Evolutionary conservation across 2,888 invertebrate species (phyloP).

Genomic region (Cistogaster globosa): DNA sequence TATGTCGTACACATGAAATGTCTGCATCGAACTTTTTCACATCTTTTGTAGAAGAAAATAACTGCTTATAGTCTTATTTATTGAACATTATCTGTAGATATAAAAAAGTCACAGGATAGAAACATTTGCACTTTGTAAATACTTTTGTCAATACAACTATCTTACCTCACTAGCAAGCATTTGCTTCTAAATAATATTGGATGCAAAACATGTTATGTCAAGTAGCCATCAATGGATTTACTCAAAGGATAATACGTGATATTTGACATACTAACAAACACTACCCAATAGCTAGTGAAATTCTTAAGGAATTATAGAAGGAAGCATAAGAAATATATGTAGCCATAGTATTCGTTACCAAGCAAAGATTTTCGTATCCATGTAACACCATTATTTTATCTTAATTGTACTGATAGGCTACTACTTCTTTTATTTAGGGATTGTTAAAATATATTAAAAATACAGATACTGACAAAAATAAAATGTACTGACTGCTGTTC

Average conservation of each 20-base stretch:
- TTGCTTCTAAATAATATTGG: constrained; percentile 12
- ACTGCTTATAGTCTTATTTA: neutral
- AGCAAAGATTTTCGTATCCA: no score
- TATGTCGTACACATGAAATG: no score
- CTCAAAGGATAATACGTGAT: constrained; percentile 65
- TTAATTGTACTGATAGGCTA: no score
- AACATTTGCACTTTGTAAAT: constrained; percentile 49
- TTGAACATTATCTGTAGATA: neutral
- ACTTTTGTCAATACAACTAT: neutral
- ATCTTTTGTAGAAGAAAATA: neutral
- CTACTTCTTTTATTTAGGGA: no score
- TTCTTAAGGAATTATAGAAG: no score
- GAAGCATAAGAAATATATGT: no score
- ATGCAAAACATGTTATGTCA: constrained; percentile 49
- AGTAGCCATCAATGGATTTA: constrained; percentile 52
- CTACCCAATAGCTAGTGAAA: neutral
- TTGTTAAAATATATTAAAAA: no score
- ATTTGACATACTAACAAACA: constrained; percentile 64
- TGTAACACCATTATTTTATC: no score
- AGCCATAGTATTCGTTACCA: no score
- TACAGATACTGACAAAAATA: no score
- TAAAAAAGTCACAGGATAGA: constrained; percentile 1
- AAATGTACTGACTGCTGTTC: no score
- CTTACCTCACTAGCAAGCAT: neutral
- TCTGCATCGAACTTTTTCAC: no score